Evolutionary conservation across 2,888 invertebrate species (phyloP), one percentile per base, ranked within the genome.

Genomic region (Hesperia comma): DNA sequence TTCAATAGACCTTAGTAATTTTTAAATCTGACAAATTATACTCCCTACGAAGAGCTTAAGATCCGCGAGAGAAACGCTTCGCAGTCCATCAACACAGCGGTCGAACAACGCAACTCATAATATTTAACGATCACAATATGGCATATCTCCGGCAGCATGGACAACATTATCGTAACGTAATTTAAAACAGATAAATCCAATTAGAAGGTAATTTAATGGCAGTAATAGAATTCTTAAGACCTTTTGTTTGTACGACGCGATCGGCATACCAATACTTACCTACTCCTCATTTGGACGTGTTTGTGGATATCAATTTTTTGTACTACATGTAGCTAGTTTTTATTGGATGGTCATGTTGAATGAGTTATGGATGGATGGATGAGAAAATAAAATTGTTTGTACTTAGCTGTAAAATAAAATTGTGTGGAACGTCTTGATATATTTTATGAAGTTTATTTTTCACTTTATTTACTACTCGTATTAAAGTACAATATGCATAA

Each of bases 171-270:
- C 67, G 67, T 61, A 61, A 67, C 17, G 61, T 41, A 61, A 67
- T 67, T 67, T 67, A 67, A 67, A 67, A 67, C 67, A 67, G 61
- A 67, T 67, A 61, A 67, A 61, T 61, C 56, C 67, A 61, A 61
- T 67, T 67, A 67, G 61, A 61, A 5, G 19, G 61, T 67, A 67
- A 61, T 67, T 55, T 61, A 56, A 67, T 67, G 26, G 67, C 56
- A 49, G 41, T 67, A 67, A 67, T 61, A 56, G 67, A 61, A 67
- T 67, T 33, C 67, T 67, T 61, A 56, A 61, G 61, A 67, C 56
- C 67, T 67, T 67, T 67, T 67, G 67, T 67, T 40, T 15, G 40
- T 1, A 33, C 54, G 33, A 58, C 66, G 66, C 67, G 49, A 32
- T n/a, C 26, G 56, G 67, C 67, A 67, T 67, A 67, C 56, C 56